phyloP scores from a whole-genome alignment of 1,140 invertebrate species.

The Tenebrio molitor region DNA sequence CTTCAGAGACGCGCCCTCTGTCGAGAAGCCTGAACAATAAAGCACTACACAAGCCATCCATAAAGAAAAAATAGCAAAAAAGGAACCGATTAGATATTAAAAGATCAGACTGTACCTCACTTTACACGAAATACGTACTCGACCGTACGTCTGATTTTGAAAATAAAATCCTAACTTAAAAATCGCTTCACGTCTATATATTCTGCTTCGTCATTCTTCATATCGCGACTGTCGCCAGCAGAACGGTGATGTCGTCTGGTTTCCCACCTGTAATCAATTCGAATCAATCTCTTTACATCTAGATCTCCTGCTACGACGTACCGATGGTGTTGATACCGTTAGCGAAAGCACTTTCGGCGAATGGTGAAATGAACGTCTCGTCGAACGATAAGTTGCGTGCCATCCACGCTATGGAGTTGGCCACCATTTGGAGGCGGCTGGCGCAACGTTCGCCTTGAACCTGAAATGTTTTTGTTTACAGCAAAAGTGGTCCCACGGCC shows the following conservation, averaged over 20 bases:
- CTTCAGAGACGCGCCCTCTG: background rate
- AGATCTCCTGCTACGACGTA: constrained; percentile 67
- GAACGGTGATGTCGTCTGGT: constrained; percentile 97
- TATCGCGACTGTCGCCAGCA: constrained; percentile 89
- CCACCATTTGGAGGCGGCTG: constrained; percentile 86
- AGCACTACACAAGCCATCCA: constrained; percentile 18
- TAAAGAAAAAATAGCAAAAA: constrained; percentile 16
- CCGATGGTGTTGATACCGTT: constrained; percentile 94
- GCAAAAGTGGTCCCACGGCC: background rate
- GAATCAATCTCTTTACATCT: background rate
- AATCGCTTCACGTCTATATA: background rate
- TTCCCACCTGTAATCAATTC: constrained; percentile 86
- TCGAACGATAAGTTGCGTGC: constrained; percentile 94
- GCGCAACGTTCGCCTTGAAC: constrained; percentile 80
- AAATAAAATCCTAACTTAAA: constrained; percentile 5
- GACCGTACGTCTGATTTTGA: background rate
- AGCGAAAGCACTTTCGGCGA: constrained; percentile 90
- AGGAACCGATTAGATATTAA: constrained; percentile 24
- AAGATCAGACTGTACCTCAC: background rate
- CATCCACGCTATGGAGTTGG: constrained; percentile 95
- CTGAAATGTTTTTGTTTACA: constrained; percentile 62
- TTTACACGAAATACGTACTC: background rate
- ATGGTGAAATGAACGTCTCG: constrained; percentile 94
- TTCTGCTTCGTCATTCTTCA: constrained; percentile 46
- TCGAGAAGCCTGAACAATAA: background rate